Conservation (phyloP, 2,888 invertebrate species). For the Agonopterix alstromeriana region DNA sequence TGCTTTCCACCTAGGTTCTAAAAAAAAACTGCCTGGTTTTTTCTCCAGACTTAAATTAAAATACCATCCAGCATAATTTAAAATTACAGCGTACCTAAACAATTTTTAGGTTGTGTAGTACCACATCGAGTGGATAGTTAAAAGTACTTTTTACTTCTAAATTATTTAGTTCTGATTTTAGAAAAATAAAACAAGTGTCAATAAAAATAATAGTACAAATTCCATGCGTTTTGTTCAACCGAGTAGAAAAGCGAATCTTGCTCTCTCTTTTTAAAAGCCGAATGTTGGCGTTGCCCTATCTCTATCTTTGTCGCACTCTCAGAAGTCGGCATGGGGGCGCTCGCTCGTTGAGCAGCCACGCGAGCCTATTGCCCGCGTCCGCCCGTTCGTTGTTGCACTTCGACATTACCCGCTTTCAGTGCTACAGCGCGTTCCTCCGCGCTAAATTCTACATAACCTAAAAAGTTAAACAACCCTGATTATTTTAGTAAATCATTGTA, state of each 20-base stretch:
- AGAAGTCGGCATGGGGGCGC: slow-evolving; percentile 23
- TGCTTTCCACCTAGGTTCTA: too few relatives aligned
- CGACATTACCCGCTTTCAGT: slow-evolving; percentile 73
- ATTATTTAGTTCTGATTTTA: not conserved
- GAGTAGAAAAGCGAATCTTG: slow-evolving; percentile 18
- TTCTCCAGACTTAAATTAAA: too few relatives aligned
- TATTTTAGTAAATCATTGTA: slow-evolving; percentile 50
- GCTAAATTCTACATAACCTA: slow-evolving; percentile 70
- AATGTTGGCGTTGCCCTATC: slow-evolving; percentile 20
- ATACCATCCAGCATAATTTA: too few relatives aligned
- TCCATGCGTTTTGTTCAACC: slow-evolving; percentile 3
- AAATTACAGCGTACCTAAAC: too few relatives aligned
- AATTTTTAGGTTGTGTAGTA: too few relatives aligned
- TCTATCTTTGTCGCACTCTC: slow-evolving; percentile 41
- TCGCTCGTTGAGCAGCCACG: slow-evolving; percentile 42
- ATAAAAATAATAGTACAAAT: not conserved
- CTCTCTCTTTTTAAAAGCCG: slow-evolving; percentile 30
- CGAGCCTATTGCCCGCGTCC: slow-evolving; percentile 48
- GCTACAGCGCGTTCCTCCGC: slow-evolving; percentile 71
- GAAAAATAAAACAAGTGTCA: not conserved
- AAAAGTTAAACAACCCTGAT: slow-evolving; percentile 51
- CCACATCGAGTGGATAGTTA: too few relatives aligned
- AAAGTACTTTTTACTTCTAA: not conserved
- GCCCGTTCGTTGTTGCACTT: slow-evolving; percentile 67
- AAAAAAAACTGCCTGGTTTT: too few relatives aligned